Percentiles rank a stretch among this genome's conserved stretches.
phyloP scores from a whole-genome alignment of 2,113 vertebrate species.

The Pluvianellus socialis region DNA sequence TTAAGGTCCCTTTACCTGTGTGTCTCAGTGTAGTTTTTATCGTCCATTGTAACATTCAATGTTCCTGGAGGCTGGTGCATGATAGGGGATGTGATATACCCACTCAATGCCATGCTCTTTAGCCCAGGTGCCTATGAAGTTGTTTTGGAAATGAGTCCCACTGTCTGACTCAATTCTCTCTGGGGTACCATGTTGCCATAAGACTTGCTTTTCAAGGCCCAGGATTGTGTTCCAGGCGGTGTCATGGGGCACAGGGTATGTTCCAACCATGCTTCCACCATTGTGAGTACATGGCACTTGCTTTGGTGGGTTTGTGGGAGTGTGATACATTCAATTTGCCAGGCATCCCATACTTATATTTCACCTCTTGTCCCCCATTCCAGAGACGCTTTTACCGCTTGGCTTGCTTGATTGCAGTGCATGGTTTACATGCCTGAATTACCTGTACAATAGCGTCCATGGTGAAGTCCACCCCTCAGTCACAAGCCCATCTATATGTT shows the following conservation, averaged over 20 bases:
- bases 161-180: neutral
- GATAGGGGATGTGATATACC: neutral
- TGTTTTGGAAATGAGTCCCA: neutral
- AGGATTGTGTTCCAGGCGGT: neutral
- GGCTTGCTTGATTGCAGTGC: neutral
- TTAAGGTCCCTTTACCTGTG: neutral
- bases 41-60: neutral
- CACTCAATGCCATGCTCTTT: neutral
- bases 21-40: neutral
- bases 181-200: neutral
- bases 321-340: neutral
- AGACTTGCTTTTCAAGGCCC: neutral
- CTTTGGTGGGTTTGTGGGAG: neutral
- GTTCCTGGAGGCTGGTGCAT: neutral
- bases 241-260: neutral
- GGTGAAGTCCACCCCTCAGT: neutral
- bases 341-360: neutral
- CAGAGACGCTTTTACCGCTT: neutral
- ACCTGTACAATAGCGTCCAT: neutral
- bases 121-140: neutral
- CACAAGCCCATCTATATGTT: neutral
- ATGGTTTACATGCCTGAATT: too few species aligned
- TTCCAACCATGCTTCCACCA: neutral
- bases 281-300: neutral
- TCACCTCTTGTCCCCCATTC: neutral